phyloP scores from a whole-genome alignment of 1,140 invertebrate genomes.

The Doryteuthis pealeii region DNA sequence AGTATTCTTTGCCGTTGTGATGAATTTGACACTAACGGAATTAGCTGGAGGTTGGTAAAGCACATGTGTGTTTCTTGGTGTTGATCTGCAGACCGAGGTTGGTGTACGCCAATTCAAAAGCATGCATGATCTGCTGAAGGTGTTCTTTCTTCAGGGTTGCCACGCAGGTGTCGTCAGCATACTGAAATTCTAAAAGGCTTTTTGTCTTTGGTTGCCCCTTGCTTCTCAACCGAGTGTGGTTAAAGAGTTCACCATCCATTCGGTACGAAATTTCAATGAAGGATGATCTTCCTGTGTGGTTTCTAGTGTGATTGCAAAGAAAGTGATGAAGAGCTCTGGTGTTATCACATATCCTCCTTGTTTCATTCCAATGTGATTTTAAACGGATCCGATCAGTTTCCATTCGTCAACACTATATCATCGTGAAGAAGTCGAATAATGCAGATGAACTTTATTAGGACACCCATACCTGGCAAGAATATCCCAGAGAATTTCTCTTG shows the following conservation, averaged over 20 bases:
- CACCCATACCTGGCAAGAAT: background rate
- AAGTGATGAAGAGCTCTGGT: background rate
- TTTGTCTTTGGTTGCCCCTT: background rate
- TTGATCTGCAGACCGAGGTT: background rate
- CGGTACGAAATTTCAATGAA: background rate
- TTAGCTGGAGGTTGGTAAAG: background rate
- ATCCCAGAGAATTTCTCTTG: constrained; percentile 3
- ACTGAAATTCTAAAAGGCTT: background rate
- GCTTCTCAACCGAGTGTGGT: background rate
- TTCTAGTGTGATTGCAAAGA: too few relatives aligned
- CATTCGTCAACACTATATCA: background rate
- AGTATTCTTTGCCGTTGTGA: too few relatives aligned
- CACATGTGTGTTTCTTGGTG: background rate
- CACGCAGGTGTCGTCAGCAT: background rate
- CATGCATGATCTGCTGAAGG: background rate
- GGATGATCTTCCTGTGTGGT: too few relatives aligned
- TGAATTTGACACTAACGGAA: background rate
- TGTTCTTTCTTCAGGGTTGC: background rate
- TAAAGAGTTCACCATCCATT: background rate
- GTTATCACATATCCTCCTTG: background rate
- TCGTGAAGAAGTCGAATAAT: background rate
- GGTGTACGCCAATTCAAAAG: background rate
- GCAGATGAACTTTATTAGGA: too few relatives aligned
- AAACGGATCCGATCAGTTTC: background rate
- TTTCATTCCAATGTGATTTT: background rate